Evolutionary conservation across 2,113 vertebrate species (phyloP).

Genomic region (Trochalopteron elliotii): DNA sequence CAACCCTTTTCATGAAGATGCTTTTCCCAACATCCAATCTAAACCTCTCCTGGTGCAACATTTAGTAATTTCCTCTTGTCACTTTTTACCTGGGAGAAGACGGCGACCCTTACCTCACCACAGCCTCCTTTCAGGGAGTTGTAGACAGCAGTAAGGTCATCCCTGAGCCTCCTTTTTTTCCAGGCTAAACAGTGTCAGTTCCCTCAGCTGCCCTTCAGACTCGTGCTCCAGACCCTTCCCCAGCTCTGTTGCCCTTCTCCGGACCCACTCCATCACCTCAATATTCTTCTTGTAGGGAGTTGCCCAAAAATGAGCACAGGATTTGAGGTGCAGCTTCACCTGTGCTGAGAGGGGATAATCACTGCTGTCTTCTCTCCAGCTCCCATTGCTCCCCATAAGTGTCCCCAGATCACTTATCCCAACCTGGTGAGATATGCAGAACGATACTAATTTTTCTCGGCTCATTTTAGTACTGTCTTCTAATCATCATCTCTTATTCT

Average conservation of each 20-base stretch:
- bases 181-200: background rate
- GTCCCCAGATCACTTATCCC: background rate
- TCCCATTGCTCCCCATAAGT: background rate
- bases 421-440: background rate
- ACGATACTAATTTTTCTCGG: background rate
- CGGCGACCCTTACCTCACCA: fast-evolving
- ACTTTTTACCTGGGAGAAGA: background rate
- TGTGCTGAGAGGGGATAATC: background rate
- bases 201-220: background rate
- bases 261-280: background rate
- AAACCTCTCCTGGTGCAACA: background rate
- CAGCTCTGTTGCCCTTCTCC: background rate
- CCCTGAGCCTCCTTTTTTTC: background rate
- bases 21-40: background rate
- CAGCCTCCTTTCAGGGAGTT: background rate
- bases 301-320: background rate
- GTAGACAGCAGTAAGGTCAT: background rate
- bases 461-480: background rate
- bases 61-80: background rate
- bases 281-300: background rate
- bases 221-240: background rate
- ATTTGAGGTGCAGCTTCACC: background rate
- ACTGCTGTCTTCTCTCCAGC: background rate
- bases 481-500: background rate
- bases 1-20: background rate